phyloP scores from a whole-genome alignment of 2,113 vertebrate species.

The Lepus timidus region DNA sequence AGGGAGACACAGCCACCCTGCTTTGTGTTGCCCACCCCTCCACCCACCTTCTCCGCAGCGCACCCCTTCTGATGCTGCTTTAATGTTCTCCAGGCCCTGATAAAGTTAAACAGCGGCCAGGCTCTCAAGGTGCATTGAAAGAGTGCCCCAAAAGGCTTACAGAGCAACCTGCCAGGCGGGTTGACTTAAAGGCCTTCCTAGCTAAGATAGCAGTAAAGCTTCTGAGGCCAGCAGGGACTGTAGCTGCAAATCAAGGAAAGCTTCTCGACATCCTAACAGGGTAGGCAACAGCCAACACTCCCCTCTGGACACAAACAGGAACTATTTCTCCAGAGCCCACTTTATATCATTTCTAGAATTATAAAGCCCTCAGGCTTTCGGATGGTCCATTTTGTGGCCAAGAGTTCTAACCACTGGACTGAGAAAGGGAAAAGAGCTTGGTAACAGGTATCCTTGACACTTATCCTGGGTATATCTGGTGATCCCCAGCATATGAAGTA shows the following conservation, averaged over 20 bases:
- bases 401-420: neutral
- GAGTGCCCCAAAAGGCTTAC: neutral
- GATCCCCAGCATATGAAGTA: neutral
- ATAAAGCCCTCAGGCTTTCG: neutral
- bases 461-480: neutral
- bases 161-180: neutral
- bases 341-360: neutral
- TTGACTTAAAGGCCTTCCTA: neutral
- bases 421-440: neutral
- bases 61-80: neutral
- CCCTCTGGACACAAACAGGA: rapidly evolving
- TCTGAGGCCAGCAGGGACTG: neutral
- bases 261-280: neutral
- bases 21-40: neutral
- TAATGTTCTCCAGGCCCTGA: neutral
- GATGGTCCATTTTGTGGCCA: neutral
- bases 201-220: neutral
- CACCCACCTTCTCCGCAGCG: neutral
- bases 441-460: neutral
- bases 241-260: neutral
- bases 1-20: neutral
- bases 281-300: neutral
- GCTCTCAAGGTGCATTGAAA: neutral
- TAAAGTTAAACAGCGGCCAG: neutral
- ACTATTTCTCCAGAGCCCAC: neutral